Percentiles rank a stretch among this genome's conserved stretches.
Conservation (phyloP, 2,797 vertebrate genomes). For the Hafferia zeledoni region DNA sequence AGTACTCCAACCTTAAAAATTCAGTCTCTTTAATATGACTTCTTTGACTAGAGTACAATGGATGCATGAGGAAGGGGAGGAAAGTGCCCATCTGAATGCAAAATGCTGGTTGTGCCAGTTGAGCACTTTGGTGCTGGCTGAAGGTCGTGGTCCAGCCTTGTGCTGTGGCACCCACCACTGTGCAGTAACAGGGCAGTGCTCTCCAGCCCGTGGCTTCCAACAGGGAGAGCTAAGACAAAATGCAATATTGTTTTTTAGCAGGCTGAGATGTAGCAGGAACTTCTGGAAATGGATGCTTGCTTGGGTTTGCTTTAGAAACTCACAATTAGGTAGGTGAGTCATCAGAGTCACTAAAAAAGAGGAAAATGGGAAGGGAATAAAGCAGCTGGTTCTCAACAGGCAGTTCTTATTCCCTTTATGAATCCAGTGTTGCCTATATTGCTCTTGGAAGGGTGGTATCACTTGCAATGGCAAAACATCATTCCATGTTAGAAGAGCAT, state of each 20-base stretch:
- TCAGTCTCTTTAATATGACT: not conserved
- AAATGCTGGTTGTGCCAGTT: not conserved
- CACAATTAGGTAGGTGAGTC: not conserved
- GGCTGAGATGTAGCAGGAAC: not conserved
- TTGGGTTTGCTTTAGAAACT: not conserved
- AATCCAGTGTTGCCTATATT: not conserved
- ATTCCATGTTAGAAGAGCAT: not conserved
- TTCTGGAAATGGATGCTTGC: not conserved
- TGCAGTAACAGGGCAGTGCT: not conserved
- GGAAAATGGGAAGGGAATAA: not conserved
- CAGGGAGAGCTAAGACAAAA: not conserved
- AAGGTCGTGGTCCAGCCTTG: not conserved
- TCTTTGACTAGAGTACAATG: not conserved
- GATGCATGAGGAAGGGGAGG: not conserved
- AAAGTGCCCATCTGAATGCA: not conserved
- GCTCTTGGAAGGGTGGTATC: not conserved
- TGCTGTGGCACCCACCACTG: not conserved
- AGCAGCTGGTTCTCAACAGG: not conserved
- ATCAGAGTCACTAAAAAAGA: not conserved
- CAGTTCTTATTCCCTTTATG: not conserved
- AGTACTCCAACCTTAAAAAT: not conserved
- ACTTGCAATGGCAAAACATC: not conserved
- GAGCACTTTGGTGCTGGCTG: not conserved
- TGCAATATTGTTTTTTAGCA: accelerated
- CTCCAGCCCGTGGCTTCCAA: not conserved